Evolutionary conservation across 2,797 vertebrate species (phyloP).

Genomic region (Melanotaenia maccullochi): DNA sequence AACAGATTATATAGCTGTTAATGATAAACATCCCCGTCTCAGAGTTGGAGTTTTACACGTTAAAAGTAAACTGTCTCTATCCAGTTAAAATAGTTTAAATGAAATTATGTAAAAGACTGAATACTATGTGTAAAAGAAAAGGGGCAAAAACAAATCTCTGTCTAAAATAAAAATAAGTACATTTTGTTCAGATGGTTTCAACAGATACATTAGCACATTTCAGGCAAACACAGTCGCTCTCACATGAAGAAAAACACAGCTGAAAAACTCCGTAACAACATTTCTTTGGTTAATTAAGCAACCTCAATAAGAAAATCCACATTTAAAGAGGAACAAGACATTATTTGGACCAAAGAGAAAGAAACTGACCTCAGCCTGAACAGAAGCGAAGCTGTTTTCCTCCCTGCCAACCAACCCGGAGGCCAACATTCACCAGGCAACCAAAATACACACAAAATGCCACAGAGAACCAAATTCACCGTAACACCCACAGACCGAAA

Average conservation of each 20-base stretch:
- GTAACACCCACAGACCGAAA: not conserved
- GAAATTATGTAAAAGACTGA: not conserved
- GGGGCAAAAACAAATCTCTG: not conserved
- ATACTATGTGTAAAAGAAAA: not conserved
- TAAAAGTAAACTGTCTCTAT: not conserved
- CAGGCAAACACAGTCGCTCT: not conserved
- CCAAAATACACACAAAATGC: not conserved
- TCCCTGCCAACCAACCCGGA: not conserved
- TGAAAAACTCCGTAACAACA: not conserved
- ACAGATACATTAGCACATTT: not conserved
- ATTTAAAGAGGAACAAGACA: not conserved
- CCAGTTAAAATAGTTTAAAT: not conserved
- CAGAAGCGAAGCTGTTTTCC: not conserved
- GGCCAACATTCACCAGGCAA: slow-evolving; percentile 15
- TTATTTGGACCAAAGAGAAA: not conserved
- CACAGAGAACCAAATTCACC: not conserved
- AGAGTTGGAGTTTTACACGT: not conserved
- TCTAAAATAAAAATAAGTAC: not conserved
- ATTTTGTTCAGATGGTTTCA: not conserved
- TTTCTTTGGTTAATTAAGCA: not conserved
- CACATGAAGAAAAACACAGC: not conserved
- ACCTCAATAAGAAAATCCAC: not conserved
- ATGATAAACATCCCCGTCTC: not conserved
- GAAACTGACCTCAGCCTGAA: not conserved
- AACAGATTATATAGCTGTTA: not conserved